Evolutionary conservation across 2,888 invertebrate genomes (phyloP).

Genomic region (Agonum fuliginosum): DNA sequence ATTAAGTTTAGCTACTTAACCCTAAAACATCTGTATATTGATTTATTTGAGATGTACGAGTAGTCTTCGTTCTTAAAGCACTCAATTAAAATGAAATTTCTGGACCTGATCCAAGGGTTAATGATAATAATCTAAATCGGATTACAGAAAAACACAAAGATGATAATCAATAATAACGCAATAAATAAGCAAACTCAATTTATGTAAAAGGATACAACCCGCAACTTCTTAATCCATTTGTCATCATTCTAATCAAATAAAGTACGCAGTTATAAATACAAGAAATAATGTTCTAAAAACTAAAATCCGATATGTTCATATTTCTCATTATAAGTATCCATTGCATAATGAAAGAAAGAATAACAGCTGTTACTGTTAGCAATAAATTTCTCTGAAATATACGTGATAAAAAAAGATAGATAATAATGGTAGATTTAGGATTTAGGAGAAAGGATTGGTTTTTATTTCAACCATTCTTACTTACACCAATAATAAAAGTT

Average conservation of each 20-base stretch:
- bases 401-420: neutral
- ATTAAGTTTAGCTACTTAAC: no score
- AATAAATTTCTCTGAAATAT: neutral
- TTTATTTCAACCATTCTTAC: no score
- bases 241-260: constrained; percentile 33
- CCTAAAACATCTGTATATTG: no score
- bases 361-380: neutral
- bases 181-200: constrained; percentile 23
- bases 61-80: no score
- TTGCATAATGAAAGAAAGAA: neutral
- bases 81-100: neutral
- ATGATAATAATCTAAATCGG: constrained; percentile 7
- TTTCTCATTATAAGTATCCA: neutral
- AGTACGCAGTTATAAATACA: neutral
- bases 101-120: neutral
- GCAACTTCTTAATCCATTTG: constrained; percentile 29
- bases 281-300: neutral
- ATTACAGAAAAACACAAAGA: constrained; percentile 8
- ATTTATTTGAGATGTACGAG: no score
- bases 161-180: constrained; percentile 27
- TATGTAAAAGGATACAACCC: constrained; percentile 6
- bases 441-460: neutral
- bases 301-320: no score
- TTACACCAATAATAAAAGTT: neutral
- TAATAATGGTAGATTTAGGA: constrained; percentile 7